phyloP scores from a whole-genome alignment of 2,797 vertebrate species.

The Peromyscus eremicus region DNA sequence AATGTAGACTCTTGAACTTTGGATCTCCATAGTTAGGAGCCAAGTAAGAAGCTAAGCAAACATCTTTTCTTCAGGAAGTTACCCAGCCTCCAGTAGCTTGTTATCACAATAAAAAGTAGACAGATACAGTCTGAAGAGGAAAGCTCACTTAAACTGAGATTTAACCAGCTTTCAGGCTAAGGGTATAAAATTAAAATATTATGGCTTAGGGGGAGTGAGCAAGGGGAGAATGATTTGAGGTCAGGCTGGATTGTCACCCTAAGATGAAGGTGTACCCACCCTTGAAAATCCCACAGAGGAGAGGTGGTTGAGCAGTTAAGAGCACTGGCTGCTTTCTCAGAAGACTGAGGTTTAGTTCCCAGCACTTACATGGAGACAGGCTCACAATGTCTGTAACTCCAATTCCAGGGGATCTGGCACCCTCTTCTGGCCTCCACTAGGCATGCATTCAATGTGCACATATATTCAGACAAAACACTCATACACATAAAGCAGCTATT shows the following conservation, averaged over 20 bases:
- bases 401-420: background rate
- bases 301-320: background rate
- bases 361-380: background rate
- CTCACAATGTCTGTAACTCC: background rate
- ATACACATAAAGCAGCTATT: background rate
- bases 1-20: background rate
- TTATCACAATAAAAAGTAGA: background rate
- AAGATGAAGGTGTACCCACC: background rate
- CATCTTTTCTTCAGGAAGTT: background rate
- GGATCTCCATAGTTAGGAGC: background rate
- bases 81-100: background rate
- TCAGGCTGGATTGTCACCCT: background rate
- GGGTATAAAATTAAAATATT: background rate
- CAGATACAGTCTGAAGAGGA: background rate
- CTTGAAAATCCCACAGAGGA: background rate
- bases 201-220: background rate
- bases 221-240: fast-evolving
- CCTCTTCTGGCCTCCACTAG: background rate
- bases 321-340: background rate
- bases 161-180: background rate
- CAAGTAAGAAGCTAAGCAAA: background rate
- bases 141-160: background rate
- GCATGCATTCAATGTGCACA: background rate
- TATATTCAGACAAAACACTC: background rate
- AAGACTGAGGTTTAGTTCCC: background rate